Conservation (phyloP, 2,797 vertebrate genomes). For the Tangara arthus region DNA sequence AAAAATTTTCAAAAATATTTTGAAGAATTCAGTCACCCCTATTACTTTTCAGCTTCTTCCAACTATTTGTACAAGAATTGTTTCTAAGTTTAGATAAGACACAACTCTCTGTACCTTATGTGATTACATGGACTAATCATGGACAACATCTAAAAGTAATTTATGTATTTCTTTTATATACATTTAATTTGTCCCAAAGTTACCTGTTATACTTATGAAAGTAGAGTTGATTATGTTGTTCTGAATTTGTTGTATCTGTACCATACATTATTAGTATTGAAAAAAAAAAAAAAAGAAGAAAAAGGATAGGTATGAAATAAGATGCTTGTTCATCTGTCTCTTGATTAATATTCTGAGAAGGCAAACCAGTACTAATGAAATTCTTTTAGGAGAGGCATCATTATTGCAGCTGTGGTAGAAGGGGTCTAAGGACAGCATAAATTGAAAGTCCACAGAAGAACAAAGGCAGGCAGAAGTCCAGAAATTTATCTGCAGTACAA, state of each 20-base stretch:
- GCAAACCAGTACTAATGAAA: background rate
- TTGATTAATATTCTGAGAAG: background rate
- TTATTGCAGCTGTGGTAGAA: background rate
- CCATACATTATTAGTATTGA: too few species aligned
- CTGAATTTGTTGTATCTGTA: background rate
- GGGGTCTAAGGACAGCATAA: background rate
- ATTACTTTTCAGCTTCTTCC: background rate
- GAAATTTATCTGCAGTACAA: background rate
- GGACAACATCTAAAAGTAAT: background rate
- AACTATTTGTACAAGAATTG: background rate
- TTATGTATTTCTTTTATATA: background rate
- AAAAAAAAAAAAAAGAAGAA: background rate
- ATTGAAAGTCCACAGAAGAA: background rate
- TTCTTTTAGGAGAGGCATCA: background rate
- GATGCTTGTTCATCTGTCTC: background rate
- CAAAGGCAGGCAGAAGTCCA: background rate
- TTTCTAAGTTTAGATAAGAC: background rate
- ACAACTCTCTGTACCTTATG: background rate
- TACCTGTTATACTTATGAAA: background rate
- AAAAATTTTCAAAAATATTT: background rate
- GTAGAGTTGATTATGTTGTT: background rate
- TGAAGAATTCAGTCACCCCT: background rate
- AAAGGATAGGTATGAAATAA: background rate
- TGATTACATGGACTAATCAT: background rate
- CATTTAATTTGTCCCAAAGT: background rate